These are phyloP conservation scores for Prionailurus bengalensis DNA, from an alignment of 2,113 vertebrate species.

Conservation along the genomic window DNA sequence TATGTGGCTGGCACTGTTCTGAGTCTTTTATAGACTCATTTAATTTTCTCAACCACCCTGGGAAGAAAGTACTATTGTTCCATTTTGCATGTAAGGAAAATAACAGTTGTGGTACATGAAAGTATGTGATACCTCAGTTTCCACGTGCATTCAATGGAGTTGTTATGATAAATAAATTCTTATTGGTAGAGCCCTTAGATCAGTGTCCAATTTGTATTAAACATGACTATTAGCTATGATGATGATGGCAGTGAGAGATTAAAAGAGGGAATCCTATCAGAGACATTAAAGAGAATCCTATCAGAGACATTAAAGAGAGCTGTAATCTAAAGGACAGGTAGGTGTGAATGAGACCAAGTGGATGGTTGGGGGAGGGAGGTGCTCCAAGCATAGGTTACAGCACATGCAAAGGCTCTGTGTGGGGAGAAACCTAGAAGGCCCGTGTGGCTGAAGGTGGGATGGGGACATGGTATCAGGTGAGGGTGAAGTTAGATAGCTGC, in stretches of 20 bases:
- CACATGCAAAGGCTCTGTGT: neutral
- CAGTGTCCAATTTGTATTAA: neutral
- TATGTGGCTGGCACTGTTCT: neutral
- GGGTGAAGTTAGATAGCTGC: neutral
- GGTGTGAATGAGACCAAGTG: neutral
- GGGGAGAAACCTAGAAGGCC: neutral
- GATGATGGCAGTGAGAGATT: neutral
- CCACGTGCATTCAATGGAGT: neutral
- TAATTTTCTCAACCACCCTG: neutral
- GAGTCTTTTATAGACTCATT: neutral
- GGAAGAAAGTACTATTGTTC: neutral
- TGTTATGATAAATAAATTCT: conserved; percentile 19
- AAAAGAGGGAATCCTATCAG: neutral
- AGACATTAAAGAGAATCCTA: neutral
- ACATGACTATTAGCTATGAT: neutral
- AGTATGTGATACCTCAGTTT: neutral
- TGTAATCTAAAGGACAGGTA: neutral
- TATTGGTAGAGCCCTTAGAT: neutral
- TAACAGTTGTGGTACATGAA: neutral
- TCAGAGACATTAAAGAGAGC: neutral
- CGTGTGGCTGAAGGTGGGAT: neutral
- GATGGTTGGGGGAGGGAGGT: neutral
- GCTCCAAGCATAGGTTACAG: neutral
- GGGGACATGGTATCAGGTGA: neutral
- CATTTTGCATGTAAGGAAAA: conserved; percentile 32